Evolutionary conservation across 2,888 invertebrate species (phyloP).

Genomic region (Nysson spinosus): DNA sequence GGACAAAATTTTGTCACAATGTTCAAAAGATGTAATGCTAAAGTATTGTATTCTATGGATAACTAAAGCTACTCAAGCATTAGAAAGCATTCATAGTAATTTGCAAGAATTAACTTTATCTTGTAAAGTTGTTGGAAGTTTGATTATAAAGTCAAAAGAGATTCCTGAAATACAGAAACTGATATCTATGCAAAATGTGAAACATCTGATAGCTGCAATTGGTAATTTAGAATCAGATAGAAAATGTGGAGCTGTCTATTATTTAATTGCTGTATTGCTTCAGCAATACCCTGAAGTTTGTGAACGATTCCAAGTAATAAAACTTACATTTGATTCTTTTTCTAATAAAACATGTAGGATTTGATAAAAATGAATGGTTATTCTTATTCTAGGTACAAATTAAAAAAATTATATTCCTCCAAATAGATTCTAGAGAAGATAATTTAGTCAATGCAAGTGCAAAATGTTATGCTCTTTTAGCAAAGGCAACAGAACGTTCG

Average conservation of each 20-base stretch:
- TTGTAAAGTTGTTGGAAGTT: constrained; percentile 59
- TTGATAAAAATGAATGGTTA: not conserved
- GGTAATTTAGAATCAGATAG: constrained; percentile 43
- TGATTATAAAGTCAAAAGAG: constrained; percentile 62
- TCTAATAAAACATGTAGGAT: not conserved
- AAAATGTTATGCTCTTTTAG: constrained; percentile 67
- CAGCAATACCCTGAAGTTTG: constrained; percentile 71
- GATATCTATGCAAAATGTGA: constrained; percentile 69
- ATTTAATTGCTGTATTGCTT: constrained; percentile 67
- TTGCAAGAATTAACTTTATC: constrained; percentile 54
- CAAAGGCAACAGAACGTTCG: constrained; percentile 65
- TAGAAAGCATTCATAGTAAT: constrained; percentile 61
- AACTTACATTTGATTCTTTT: constrained; percentile 1
- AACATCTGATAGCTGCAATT: constrained; percentile 65
- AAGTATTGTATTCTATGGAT: constrained; percentile 70
- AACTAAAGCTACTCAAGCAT: constrained; percentile 61
- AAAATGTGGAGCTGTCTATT: constrained; percentile 56
- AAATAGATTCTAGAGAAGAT: constrained; percentile 63
- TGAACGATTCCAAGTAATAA: constrained; percentile 67
- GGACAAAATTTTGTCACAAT: constrained; percentile 49
- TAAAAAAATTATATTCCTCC: constrained; percentile 60
- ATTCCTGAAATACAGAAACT: constrained; percentile 71
- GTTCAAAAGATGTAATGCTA: constrained; percentile 55
- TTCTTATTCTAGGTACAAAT: constrained; percentile 58
- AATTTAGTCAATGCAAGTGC: constrained; percentile 65